Conservation (phyloP, 2,797 vertebrate species). For the Siniperca undulata region DNA sequence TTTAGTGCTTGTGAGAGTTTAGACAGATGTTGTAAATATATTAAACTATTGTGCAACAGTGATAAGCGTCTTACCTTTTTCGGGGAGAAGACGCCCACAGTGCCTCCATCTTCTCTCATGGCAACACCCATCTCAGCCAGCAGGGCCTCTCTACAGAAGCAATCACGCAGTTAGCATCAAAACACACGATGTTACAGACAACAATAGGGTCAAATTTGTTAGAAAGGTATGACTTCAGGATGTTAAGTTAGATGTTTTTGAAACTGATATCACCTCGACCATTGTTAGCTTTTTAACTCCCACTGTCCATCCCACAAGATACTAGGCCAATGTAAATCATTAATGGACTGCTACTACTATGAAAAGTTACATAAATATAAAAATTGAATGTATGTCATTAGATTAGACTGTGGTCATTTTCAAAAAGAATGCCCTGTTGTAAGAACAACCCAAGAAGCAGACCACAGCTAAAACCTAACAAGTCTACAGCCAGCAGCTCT, state of each 20-base stretch:
- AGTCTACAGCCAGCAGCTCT: no score
- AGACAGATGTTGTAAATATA: neutral
- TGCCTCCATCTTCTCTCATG: conserved; percentile 98
- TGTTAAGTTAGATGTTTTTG: neutral
- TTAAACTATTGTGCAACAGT: neutral
- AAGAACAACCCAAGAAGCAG: no score
- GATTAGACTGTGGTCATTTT: neutral
- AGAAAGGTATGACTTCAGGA: neutral
- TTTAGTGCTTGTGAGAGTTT: neutral
- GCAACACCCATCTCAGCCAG: conserved; percentile 99
- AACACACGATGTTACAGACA: neutral
- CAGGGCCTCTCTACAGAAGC: conserved; percentile 91
- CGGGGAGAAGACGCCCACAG: conserved; percentile 97
- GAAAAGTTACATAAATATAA: neutral
- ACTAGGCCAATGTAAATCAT: neutral
- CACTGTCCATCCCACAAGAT: no score
- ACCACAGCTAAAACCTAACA: no score
- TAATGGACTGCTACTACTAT: neutral
- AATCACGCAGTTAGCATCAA: conserved; percentile 3
- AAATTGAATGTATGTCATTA: neutral
- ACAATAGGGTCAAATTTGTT: neutral
- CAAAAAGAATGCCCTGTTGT: no score
- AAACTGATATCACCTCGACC: neutral
- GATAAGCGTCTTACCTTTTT: conserved; percentile 90
- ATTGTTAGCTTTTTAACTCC: neutral